These are phyloP conservation scores for Drosophila fuyamai DNA, from an alignment of 1,140 invertebrate genomes.

Conservation along the genomic window DNA sequence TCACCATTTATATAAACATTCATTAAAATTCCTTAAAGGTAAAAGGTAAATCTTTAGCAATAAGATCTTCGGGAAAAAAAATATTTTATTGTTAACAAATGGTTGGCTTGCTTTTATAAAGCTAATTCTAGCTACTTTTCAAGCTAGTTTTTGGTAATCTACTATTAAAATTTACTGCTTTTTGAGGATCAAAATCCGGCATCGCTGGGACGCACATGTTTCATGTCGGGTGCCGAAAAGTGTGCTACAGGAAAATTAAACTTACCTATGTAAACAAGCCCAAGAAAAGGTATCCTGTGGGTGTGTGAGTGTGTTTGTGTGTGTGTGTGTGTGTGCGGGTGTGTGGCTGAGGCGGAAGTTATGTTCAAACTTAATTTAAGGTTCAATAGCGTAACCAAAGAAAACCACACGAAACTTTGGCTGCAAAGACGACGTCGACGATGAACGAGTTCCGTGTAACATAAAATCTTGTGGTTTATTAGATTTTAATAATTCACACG, in stretches of 20 bases:
- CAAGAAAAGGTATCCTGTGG: constrained; percentile 57
- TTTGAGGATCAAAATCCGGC: neutral
- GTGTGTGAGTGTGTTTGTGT: constrained; percentile 25
- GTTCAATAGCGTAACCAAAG: constrained; percentile 84
- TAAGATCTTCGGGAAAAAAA: no score
- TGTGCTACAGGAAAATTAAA: constrained; percentile 84
- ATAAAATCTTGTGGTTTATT: constrained; percentile 85
- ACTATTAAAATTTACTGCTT: neutral
- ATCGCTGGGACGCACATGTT: constrained; percentile 60
- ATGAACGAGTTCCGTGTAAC: constrained; percentile 78
- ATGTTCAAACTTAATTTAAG: constrained; percentile 85
- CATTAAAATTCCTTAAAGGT: no score
- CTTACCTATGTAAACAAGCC: constrained; percentile 83
- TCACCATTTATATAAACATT: no score
- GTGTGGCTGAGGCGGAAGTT: constrained; percentile 58
- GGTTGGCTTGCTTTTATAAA: no score
- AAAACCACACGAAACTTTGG: constrained; percentile 81
- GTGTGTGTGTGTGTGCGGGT: constrained; percentile 31
- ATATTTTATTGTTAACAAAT: no score
- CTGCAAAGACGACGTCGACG: constrained; percentile 54
- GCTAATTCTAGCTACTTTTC: neutral
- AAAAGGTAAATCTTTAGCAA: no score
- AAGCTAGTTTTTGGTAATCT: neutral
- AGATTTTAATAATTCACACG: constrained; percentile 85
- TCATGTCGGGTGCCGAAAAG: constrained; percentile 71